phyloP scores from a whole-genome alignment of 2,797 vertebrate genomes.

The Megaceryle alcyon region DNA sequence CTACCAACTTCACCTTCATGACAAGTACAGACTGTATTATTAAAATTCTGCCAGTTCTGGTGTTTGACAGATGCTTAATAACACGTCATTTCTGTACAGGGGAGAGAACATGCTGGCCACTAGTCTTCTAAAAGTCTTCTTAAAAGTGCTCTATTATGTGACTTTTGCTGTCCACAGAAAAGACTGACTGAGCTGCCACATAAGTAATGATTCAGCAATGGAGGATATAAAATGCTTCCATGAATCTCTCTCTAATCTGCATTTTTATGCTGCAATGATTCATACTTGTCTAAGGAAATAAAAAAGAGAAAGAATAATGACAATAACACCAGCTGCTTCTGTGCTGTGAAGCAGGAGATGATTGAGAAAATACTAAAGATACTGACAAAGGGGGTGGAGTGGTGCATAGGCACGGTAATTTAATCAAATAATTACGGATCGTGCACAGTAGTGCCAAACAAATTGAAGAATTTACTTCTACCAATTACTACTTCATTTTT shows the following conservation, averaged over 20 bases:
- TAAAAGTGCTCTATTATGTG: not conserved
- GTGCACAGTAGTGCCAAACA: not conserved
- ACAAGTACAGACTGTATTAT: not conserved
- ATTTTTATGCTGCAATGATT: not conserved
- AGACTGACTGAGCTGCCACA: not conserved
- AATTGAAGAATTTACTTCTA: not conserved
- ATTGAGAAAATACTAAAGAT: conserved; percentile 15
- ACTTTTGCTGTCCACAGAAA: not conserved
- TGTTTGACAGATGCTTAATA: not conserved
- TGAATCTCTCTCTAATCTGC: not conserved
- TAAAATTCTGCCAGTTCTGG: not conserved
- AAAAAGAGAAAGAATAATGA: not conserved
- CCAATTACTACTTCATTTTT: not conserved
- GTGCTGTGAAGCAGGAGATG: not conserved
- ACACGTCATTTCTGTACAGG: not conserved
- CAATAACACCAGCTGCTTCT: conserved; percentile 3
- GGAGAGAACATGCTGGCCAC: not conserved
- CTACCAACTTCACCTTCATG: not conserved
- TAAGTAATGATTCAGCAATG: not conserved
- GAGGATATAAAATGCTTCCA: not conserved
- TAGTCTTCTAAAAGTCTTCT: not conserved
- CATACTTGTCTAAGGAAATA: conserved; percentile 2
- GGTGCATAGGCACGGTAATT: not conserved
- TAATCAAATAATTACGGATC: conserved; percentile 47
- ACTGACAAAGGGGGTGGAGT: not conserved